Evolutionary conservation across 2,113 vertebrate genomes (phyloP).

Genomic region (Caracal caracal): DNA sequence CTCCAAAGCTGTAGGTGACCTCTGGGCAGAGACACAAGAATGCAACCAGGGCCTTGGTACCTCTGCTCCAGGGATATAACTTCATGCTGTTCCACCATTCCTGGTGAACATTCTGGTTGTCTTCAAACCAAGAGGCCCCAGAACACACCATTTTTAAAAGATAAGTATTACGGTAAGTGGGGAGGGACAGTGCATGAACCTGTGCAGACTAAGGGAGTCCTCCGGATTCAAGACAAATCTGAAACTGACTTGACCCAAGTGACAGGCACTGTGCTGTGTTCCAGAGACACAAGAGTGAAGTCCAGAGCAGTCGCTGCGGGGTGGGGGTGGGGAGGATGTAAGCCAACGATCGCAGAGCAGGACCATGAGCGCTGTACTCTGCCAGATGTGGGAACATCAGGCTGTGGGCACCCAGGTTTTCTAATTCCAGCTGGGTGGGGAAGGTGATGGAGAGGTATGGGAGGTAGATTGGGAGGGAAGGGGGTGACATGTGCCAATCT

Average conservation of each 20-base stretch:
- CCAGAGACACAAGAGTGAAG: neutral
- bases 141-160: neutral
- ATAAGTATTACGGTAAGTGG: neutral
- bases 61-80: too few species aligned
- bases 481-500: neutral
- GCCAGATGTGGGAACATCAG: neutral
- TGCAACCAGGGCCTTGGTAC: neutral
- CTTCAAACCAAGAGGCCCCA: neutral
- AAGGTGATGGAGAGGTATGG: neutral
- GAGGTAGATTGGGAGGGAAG: neutral
- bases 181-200: neutral
- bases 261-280: neutral
- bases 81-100: neutral
- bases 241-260: neutral
- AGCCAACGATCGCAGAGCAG: neutral
- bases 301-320: neutral
- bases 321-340: too few species aligned
- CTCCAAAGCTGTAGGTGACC: neutral
- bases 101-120: neutral
- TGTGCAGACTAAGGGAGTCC: neutral
- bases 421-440: neutral
- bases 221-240: neutral
- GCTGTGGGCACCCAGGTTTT: fast-evolving
- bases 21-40: neutral
- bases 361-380: fast-evolving